Conservation (phyloP, 2,113 vertebrate species). For the Vimba vimba region DNA sequence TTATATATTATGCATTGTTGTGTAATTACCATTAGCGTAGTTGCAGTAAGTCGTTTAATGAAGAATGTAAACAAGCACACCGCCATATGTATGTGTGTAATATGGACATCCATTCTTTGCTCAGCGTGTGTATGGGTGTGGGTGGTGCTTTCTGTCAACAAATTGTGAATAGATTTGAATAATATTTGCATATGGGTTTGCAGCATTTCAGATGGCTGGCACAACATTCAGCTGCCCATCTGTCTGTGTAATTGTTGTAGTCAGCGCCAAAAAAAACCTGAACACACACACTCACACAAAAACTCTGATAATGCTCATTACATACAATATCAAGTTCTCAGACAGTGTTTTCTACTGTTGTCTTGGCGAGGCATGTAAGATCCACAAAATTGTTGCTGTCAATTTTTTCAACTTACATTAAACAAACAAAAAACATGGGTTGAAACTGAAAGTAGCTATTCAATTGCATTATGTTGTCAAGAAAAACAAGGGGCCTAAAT, state of each 20-base stretch:
- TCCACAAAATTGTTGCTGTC: neutral
- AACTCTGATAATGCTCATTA: neutral
- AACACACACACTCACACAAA: conserved; percentile 17
- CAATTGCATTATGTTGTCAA: neutral
- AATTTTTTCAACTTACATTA: neutral
- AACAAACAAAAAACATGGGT: neutral
- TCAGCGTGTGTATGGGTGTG: neutral
- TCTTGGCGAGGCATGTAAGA: neutral
- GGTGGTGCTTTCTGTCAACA: conserved; percentile 54
- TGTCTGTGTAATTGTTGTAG: conserved; percentile 59
- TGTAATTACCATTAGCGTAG: neutral
- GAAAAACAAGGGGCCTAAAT: neutral
- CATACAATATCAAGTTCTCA: neutral
- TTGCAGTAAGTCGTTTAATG: neutral
- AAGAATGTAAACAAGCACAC: conserved; percentile 14
- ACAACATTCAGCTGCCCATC: conserved; percentile 60
- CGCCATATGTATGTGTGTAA: neutral
- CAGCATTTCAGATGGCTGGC: conserved; percentile 58
- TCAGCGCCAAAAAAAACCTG: conserved; percentile 49
- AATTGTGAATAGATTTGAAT: conserved; percentile 73
- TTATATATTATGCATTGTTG: neutral
- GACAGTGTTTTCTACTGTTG: neutral
- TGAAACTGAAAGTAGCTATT: neutral
- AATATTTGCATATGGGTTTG: conserved; percentile 62
- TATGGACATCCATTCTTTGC: conserved; percentile 12